phyloP scores from a whole-genome alignment of 37 sponge, comb jelly and placozoan species.

The Geodia barretti region DNA sequence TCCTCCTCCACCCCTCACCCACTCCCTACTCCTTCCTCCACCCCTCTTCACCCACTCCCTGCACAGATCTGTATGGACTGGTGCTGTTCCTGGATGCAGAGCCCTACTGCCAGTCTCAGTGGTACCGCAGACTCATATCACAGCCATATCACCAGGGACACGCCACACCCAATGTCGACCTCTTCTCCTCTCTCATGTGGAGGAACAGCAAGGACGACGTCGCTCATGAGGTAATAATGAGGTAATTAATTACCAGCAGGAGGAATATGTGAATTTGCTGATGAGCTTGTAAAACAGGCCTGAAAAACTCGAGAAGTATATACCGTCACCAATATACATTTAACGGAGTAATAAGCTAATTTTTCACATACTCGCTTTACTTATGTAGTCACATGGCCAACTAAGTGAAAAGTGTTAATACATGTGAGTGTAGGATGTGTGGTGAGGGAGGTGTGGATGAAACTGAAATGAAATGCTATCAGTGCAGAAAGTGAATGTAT shows the following conservation, averaged over 20 bases:
- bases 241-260: background rate
- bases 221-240: conserved; percentile 60
- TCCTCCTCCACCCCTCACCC: background rate
- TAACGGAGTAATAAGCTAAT: too few species aligned
- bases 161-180: conserved; percentile 36
- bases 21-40: too few species aligned
- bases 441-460: too few species aligned
- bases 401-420: too few species aligned
- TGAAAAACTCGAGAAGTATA: too few species aligned
- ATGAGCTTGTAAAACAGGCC: too few species aligned
- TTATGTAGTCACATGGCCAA: too few species aligned
- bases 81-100: conserved; percentile 66
- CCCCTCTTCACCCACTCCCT: background rate
- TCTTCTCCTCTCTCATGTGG: conserved; percentile 73
- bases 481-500: too few species aligned
- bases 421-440: too few species aligned
- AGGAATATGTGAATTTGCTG: background rate
- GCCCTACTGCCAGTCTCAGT: conserved; percentile 37
- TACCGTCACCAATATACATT: background rate
- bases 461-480: too few species aligned
- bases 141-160: conserved; percentile 43
- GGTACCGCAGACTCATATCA: conserved; percentile 62
- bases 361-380: too few species aligned
- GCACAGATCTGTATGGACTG: conserved; percentile 84
- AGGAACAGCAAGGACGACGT: conserved; percentile 79